A percentile compares a stretch with the other conserved stretches of the same genome.
Conservation (phyloP, 2,113 vertebrate genomes). For the Daubentonia madagascariensis region DNA sequence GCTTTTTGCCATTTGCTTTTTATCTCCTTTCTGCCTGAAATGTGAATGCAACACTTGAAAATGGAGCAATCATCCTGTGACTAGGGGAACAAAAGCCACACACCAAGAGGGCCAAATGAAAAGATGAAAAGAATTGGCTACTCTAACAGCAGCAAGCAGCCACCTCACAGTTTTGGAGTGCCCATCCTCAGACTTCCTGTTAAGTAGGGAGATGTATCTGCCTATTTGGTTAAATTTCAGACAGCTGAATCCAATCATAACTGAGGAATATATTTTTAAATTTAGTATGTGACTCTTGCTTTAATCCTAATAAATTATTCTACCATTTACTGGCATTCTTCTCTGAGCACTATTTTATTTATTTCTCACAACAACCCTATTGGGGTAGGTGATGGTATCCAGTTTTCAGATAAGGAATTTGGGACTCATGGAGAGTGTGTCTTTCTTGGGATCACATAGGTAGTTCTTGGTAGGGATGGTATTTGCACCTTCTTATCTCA, state of each 20-base stretch:
- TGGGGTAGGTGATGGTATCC: background rate
- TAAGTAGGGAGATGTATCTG: background rate
- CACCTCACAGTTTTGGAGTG: background rate
- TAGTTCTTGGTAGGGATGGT: background rate
- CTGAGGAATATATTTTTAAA: background rate
- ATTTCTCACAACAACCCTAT: background rate
- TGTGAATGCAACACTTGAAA: background rate
- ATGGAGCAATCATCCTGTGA: background rate
- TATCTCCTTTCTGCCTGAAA: background rate
- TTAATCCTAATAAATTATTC: background rate
- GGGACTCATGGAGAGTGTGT: background rate
- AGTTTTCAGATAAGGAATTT: background rate
- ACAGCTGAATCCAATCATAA: background rate
- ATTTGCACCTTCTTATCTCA: background rate
- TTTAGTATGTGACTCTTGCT: background rate
- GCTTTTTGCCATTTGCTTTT: background rate
- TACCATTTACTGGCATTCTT: background rate
- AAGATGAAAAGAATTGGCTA: background rate
- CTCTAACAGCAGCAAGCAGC: fast-evolving
- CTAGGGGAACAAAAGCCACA: background rate
- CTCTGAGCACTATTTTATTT: background rate
- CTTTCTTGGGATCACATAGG: background rate
- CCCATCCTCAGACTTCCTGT: background rate
- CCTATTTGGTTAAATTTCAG: background rate
- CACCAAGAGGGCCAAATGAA: fast-evolving